Evolutionary conservation across 2,888 invertebrate genomes (phyloP), one percentile per base, ranked within the genome.

Genomic region (Sinelater perroti): DNA sequence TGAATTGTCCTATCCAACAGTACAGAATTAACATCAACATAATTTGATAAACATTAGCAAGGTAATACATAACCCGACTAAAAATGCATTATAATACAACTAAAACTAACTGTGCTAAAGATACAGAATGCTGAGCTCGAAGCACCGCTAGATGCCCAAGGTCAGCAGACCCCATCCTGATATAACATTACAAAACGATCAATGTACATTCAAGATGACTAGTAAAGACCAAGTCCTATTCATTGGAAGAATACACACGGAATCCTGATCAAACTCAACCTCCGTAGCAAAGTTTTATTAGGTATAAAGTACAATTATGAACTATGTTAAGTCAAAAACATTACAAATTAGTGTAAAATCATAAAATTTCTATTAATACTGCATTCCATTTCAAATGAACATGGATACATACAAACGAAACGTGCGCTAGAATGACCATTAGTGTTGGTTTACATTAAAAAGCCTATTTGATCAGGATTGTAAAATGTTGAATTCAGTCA

Each of bases 171-270:
- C 30, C 49, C 42, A 60, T 57, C 38, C 35, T 16, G 46, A 45
- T 55, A 58, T 67, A 71, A 72, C 68, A 74, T 73, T 72, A 74
- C 68, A 75, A 74, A 75, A 76, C 72, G 74, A 74, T 71, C 73
- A 75, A 75, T 72, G 74, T 75, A 75, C 70, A 75, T 70, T 71
- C 68, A 72, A 76, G 75, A 76, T 78, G 78, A 78, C 78, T 78
- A 78, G 78, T 75, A 75, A 69, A 72, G 74, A 74, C 74, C 71
- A 75, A 74, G 74, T 72, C 66, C 65, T 62, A 61, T 62, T 65
- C 52, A 63, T 55, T 63, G 61, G 62, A 65, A 65, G 63, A 64
- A 58, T 66, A 67, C 36, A 60, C 21, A 50, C 57, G 55, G 59
- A 66, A 68, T 66, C 68, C 67, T 67, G 67, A 68, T 65, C 66